Evolutionary conservation across 2,888 invertebrate genomes (phyloP).

Genomic region (Physocephala rufipes): DNA sequence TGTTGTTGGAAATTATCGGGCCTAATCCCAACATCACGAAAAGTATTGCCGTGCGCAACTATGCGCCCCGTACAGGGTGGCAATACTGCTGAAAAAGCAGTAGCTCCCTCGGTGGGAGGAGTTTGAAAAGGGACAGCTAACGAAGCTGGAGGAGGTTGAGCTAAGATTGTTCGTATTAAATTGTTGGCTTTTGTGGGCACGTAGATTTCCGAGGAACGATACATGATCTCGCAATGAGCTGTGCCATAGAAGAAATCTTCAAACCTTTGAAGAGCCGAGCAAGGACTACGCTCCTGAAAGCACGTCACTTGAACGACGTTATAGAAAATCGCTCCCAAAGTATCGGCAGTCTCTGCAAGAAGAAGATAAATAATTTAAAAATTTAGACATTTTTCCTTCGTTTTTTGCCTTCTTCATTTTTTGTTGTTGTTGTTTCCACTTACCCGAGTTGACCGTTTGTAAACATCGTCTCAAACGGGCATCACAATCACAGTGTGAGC

Average conservation of each 20-base stretch:
- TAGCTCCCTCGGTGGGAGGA: constrained; percentile 8
- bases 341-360: constrained; percentile 71
- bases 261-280: constrained; percentile 73
- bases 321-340: constrained; percentile 78
- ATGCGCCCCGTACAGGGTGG: not conserved
- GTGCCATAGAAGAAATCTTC: constrained; percentile 54
- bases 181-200: constrained; percentile 59
- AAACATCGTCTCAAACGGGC: constrained; percentile 76
- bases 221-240: constrained; percentile 55
- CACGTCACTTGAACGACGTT: constrained; percentile 79
- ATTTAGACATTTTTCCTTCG: not conserved
- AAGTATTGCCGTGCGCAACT: not conserved
- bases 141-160: constrained; percentile 48
- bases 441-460: constrained; percentile 70
- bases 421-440: no score
- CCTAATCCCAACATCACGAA: not conserved
- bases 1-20: constrained; percentile 46
- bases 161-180: constrained; percentile 57
- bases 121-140: constrained; percentile 4
- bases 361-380: constrained; percentile 11
- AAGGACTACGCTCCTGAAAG: constrained; percentile 74
- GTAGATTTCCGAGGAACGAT: constrained; percentile 59
- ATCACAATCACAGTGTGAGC: constrained; percentile 81
- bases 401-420: not conserved
- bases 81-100: constrained; percentile 29